These are phyloP conservation scores for Aphelenchoides besseyi DNA, from an alignment of 1,140 invertebrate genomes.

Conservation along the genomic window DNA sequence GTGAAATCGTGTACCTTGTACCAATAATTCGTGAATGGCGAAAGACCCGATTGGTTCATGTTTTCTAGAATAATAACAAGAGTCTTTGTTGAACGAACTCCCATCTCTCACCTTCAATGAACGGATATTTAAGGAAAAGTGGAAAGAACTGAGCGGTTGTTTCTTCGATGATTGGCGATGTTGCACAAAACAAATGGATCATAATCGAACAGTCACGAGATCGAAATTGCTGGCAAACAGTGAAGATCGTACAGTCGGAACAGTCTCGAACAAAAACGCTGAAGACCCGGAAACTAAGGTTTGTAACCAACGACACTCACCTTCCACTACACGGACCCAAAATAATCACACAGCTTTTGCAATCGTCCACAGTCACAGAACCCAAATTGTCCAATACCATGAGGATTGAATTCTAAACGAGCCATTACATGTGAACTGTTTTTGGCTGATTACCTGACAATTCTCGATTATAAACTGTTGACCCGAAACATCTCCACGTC, in stretches of 20 bases:
- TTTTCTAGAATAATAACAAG: too few relatives aligned
- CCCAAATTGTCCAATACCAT: slow-evolving; percentile 37
- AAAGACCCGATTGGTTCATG: slow-evolving; percentile 34
- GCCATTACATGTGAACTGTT: background rate
- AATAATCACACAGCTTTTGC: slow-evolving; percentile 45
- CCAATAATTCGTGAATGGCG: slow-evolving; percentile 45
- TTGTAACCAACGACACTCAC: slow-evolving; percentile 10
- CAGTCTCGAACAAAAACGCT: slow-evolving; percentile 48
- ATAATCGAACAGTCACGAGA: slow-evolving; percentile 40
- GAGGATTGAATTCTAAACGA: slow-evolving; percentile 41
- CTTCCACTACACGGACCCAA: slow-evolving; percentile 49
- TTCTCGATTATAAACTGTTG: slow-evolving; percentile 47
- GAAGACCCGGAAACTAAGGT: background rate
- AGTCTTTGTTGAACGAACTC: slow-evolving; percentile 13
- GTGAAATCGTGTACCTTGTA: slow-evolving; percentile 45
- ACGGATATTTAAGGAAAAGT: slow-evolving; percentile 33
- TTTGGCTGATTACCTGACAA: slow-evolving; percentile 33
- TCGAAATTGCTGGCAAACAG: slow-evolving; percentile 50
- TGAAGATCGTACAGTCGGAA: slow-evolving; percentile 32
- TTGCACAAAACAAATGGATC: slow-evolving; percentile 42
- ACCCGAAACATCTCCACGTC: slow-evolving; percentile 30
- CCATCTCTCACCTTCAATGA: slow-evolving; percentile 31
- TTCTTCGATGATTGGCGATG: slow-evolving; percentile 48
- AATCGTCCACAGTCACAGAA: slow-evolving; percentile 47
- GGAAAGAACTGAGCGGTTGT: slow-evolving; percentile 35